Conservation (phyloP, 2,113 vertebrate genomes). For the Myiozetetes cayanensis region DNA sequence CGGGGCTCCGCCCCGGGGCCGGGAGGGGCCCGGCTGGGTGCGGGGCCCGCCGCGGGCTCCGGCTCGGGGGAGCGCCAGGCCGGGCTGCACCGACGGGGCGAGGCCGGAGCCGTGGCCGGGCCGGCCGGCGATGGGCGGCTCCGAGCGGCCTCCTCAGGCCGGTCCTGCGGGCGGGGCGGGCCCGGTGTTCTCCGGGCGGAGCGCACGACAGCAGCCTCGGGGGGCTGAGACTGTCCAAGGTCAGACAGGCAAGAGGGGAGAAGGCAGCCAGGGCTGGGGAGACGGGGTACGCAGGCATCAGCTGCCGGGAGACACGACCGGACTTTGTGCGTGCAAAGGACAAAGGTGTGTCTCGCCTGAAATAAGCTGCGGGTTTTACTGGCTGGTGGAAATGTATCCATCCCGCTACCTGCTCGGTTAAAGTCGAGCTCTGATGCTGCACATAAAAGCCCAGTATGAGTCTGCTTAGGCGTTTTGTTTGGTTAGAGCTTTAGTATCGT, state of each 20-base stretch:
- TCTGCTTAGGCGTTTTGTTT: neutral
- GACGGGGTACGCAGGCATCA: neutral
- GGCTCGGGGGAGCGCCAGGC: neutral
- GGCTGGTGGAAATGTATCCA: neutral
- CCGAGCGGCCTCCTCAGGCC: neutral
- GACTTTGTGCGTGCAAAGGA: neutral
- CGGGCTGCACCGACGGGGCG: neutral
- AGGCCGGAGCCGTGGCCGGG: neutral
- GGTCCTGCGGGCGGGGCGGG: neutral
- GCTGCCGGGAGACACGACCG: neutral
- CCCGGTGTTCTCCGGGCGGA: neutral
- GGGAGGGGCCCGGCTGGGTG: neutral
- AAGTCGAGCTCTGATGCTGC: neutral
- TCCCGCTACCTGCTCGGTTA: neutral
- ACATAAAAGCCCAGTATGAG: neutral
- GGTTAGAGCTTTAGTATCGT: neutral
- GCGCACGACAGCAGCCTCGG: neutral
- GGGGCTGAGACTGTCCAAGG: neutral
- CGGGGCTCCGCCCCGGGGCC: neutral
- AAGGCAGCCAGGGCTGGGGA: neutral
- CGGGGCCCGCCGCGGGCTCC: neutral
- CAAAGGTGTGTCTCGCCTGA: neutral
- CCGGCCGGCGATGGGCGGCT: neutral
- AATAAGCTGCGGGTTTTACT: neutral
- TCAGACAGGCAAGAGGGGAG: neutral